Evolutionary conservation across 1,140 invertebrate species (phyloP), one percentile per base, ranked within the genome.

Genomic region (Matsumurasca onukii): DNA sequence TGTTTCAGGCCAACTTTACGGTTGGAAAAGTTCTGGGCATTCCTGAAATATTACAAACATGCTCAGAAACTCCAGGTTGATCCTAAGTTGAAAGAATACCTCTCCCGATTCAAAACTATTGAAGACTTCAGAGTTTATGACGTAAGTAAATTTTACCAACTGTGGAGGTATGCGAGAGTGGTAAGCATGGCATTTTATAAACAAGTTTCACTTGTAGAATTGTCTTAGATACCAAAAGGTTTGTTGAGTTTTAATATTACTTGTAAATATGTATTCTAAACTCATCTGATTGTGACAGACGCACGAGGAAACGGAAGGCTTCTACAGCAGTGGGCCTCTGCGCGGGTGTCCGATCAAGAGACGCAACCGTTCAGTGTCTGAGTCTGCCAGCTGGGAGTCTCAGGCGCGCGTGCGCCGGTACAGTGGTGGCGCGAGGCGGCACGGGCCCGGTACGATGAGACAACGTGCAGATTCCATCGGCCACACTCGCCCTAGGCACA

Each of bases 21-120:
- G 97, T 81, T 99, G 55, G 98, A 99, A 82, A 99, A 99, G 80
- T 99, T 99, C 81, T 98, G 97, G 95, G 96, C 97, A 49, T 99
- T 98, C 83, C 81, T 97, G 3, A 98, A 98, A 80, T 96, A 95
- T 82, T 95, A 94, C 80, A 94, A 92, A 78, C 87, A 92, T 73
- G 86, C 89, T 20, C 82, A 81, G 29, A 87, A 89, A 66, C 82
- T 98, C 27, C 86, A 91, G 67, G 90, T 98, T 24, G 88, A 94
- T 73, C 82, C 90, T 3, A 88, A 89, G 75, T 81, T 99, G 48
- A 84, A 88, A 69, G 89, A 89, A 57, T 90, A 91, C 78, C 80
- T 99, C 48, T 86, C 87, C 31, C 94, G 92, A 76, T 99, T 95
- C 79, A 95, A 97, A 78, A 94, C 86, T 68, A 91, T 98, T 68